Conservation (phyloP, 2,888 invertebrate genomes). For the Strigamia transsilvanica region DNA sequence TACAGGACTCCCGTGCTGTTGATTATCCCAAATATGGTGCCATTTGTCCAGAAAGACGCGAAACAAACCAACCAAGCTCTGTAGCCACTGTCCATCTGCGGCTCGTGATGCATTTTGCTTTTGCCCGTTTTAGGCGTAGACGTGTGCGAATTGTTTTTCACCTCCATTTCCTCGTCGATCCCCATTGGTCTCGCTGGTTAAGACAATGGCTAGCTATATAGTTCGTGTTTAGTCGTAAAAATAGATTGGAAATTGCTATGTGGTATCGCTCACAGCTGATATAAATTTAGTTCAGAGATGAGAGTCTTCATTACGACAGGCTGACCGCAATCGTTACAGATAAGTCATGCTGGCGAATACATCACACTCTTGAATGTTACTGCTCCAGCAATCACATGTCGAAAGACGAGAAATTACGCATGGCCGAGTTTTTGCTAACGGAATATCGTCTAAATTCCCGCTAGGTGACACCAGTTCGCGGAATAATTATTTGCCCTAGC, state of each 20-base stretch:
- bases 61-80: constrained; percentile 83
- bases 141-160: not conserved
- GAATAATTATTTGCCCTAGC: not conserved
- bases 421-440: constrained; percentile 21
- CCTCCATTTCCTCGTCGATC: not conserved
- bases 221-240: not conserved
- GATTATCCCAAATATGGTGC: constrained; percentile 87
- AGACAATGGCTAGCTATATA: not conserved
- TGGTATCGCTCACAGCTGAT: not conserved
- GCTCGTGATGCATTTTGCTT: not conserved
- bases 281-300: not conserved
- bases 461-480: constrained; percentile 5
- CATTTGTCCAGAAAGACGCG: constrained; percentile 87
- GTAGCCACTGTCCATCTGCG: constrained; percentile 72
- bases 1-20: constrained; percentile 87
- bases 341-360: not conserved
- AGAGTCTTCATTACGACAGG: not conserved
- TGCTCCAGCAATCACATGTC: constrained; percentile 18
- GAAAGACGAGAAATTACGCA: constrained; percentile 23
- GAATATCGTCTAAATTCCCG: not conserved
- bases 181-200: constrained; percentile 6
- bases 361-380: not conserved
- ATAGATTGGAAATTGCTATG: not conserved
- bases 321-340: not conserved
- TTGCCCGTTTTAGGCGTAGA: not conserved